These are phyloP conservation scores for Todus mexicanus DNA, from an alignment of 2,797 vertebrate genomes.

Conservation along the genomic window DNA sequence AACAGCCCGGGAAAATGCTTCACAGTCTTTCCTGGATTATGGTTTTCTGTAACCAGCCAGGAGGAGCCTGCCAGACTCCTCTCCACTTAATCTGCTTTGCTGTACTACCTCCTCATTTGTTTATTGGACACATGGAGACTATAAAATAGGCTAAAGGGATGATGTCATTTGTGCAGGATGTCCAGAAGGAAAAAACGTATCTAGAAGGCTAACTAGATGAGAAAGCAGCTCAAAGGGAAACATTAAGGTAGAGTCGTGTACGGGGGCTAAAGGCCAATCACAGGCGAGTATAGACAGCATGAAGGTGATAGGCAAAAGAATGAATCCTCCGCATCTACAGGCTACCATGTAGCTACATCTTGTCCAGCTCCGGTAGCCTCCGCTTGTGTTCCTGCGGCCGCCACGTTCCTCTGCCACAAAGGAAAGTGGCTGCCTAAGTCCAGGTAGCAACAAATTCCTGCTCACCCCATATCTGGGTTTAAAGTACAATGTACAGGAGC, in stretches of 20 bases:
- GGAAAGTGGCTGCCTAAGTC: neutral
- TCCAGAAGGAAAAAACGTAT: neutral
- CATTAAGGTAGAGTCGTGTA: neutral
- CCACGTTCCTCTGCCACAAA: neutral
- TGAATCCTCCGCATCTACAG: neutral
- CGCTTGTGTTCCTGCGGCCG: neutral
- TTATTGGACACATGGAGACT: neutral
- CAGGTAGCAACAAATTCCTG: neutral
- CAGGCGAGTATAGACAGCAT: neutral
- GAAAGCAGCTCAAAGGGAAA: neutral
- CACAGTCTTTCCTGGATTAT: neutral
- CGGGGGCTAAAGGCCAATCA: neutral
- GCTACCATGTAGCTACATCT: neutral
- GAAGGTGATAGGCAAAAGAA: neutral
- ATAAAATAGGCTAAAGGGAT: neutral
- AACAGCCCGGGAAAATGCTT: conserved; percentile 10
- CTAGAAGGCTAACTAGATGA: neutral
- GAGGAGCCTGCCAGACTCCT: neutral
- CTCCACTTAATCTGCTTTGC: neutral
- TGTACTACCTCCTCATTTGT: neutral
- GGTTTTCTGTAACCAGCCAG: neutral
- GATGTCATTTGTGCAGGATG: neutral
- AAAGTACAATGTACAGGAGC: neutral
- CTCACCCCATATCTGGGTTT: neutral
- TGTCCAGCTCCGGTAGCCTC: neutral